Conservation (phyloP, 1,140 invertebrate genomes). For the Drosophila kanapiae region DNA sequence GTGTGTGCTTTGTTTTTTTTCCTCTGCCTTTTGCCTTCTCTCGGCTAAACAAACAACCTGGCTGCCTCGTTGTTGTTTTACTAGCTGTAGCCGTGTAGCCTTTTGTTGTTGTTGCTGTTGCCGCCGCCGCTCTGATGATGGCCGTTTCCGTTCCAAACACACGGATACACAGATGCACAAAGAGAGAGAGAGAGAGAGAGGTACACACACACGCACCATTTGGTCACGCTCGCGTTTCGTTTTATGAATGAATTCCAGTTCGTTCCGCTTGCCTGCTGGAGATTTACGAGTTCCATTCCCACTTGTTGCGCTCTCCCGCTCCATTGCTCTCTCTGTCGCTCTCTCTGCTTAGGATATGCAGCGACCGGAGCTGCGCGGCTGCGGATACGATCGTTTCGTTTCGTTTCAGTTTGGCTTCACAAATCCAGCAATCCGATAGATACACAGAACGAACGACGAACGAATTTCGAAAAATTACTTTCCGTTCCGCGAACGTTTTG, state of each 20-base stretch:
- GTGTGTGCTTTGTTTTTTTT: conserved; percentile 39
- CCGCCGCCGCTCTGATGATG: conserved; percentile 75
- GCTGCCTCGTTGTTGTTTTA: conserved; percentile 69
- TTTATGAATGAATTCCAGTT: conserved; percentile 81
- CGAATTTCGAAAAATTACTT: conserved; percentile 56
- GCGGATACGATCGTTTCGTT: conserved; percentile 81
- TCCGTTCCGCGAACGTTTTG: conserved; percentile 60
- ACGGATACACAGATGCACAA: conserved; percentile 22
- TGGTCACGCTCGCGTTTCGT: conserved; percentile 44
- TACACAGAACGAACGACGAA: conserved; percentile 74
- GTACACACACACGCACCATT: conserved; percentile 22
- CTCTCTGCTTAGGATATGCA: conserved; percentile 76
- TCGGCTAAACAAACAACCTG: conserved; percentile 73
- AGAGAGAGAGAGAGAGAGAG: neutral
- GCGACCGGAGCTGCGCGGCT: conserved; percentile 33
- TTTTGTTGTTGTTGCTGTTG: conserved; percentile 55
- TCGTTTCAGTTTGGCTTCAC: conserved; percentile 84
- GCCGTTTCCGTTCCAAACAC: conserved; percentile 82
- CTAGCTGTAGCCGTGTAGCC: conserved; percentile 55
- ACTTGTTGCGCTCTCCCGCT: conserved; percentile 68
- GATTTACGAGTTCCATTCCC: conserved; percentile 69
- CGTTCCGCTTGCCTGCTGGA: conserved; percentile 54
- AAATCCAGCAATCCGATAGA: conserved; percentile 84
- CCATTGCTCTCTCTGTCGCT: conserved; percentile 42
- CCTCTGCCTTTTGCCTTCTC: conserved; percentile 50